Evolutionary conservation across 2,113 vertebrate species (phyloP), one percentile per base, ranked within the genome.

Genomic region (Coryphaenoides rupestris): DNA sequence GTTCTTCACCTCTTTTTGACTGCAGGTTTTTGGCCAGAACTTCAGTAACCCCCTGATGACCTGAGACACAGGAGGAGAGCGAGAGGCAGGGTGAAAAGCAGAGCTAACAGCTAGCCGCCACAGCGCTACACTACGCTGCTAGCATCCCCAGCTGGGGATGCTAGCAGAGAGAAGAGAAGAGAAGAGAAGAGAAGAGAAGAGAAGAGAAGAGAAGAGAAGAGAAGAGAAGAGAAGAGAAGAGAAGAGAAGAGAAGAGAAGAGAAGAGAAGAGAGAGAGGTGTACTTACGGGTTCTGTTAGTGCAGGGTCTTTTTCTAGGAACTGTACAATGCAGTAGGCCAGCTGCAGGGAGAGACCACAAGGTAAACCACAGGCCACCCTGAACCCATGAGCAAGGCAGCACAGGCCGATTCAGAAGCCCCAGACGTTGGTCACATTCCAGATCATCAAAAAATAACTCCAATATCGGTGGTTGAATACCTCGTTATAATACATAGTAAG

Each of bases 301-400:
- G 95, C 93, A 69, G 97, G 96, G 82, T 99, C 97, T 91, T 99
- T 99, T 93, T 99, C 97, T 90, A 99, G 91, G 91, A 99, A 99
- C 87, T 99, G 97, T 93, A 99, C 97, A 96, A 99, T 98, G 90
- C 97, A 99, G 92, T 99, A 99, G 0, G 97, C 96, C 94, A 99
- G 88, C 97, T 99, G 85, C 65, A 86, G 75, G n/a, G 68, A 70
- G 57, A n/a, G 47, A 50, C 1, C 15, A 40, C 5, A 9, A 40
- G 2, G 33, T 40, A 12, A 13, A 40, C 7, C 13, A 40, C 33
- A 0, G 33, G 13, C 33, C 10, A 10, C 28, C 4, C 28, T 33
- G 28, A 33, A 33, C 28, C 28, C 28, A 33, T 26, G 28, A 5
- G 28, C 28, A 33, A 26, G 24, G 24, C 24, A 26, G 24, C 24